Conservation (phyloP, 2,888 invertebrate species). For the Cremastobaeus sp. region DNA sequence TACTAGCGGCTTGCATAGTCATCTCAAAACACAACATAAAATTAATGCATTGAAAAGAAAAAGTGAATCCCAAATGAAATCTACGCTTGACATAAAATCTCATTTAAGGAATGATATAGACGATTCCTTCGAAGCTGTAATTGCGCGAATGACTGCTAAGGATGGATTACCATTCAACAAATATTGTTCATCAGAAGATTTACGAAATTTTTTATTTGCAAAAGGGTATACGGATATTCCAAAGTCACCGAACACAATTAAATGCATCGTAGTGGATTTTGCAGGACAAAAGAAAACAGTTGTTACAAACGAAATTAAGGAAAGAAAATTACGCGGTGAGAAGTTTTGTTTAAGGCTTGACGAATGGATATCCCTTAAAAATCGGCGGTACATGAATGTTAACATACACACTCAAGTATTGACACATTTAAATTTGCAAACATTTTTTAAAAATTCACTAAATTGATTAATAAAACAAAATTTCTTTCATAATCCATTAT, state of each 20-base stretch:
- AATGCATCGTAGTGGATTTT: slow-evolving; percentile 10
- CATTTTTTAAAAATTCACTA: no score
- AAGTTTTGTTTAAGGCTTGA: slow-evolving; percentile 21
- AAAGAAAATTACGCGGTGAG: background rate
- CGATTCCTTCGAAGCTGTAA: slow-evolving; percentile 7
- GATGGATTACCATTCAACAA: slow-evolving; percentile 19
- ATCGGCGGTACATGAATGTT: slow-evolving; percentile 24
- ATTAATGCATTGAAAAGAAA: background rate
- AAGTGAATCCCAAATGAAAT: background rate
- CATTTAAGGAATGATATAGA: slow-evolving; percentile 10
- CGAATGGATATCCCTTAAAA: slow-evolving; percentile 26
- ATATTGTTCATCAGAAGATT: slow-evolving; percentile 19
- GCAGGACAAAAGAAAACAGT: background rate
- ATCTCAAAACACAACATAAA: background rate
- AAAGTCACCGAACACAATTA: slow-evolving; percentile 16
- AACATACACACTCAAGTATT: slow-evolving; percentile 46
- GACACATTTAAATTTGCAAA: background rate
- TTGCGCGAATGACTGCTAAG: slow-evolving; percentile 15
- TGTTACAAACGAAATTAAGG: background rate
- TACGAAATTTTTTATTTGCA: slow-evolving; percentile 11
- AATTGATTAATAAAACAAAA: no score
- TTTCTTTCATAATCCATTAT: no score
- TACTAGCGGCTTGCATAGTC: background rate
- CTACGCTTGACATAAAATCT: background rate
- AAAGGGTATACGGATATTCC: slow-evolving; percentile 20